Evolutionary conservation across 1,140 invertebrate genomes (phyloP).

Genomic region (Globodera rostochiensis): DNA sequence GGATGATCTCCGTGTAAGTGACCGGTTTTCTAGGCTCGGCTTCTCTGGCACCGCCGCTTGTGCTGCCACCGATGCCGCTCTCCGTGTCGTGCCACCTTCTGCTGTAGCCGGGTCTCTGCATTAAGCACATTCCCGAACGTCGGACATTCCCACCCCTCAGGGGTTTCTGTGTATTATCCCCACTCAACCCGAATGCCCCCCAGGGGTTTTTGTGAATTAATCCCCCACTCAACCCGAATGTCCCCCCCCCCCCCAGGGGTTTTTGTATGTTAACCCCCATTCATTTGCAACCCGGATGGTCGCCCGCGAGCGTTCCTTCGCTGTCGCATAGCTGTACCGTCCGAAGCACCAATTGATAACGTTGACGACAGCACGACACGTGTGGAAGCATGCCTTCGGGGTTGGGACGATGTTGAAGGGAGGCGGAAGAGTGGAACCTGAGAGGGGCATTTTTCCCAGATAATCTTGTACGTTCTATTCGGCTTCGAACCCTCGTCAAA

Average conservation of each 20-base stretch:
- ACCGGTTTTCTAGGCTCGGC: constrained; percentile 45
- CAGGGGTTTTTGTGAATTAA: no score
- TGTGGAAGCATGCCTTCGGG: constrained; percentile 70
- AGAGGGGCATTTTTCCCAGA: constrained; percentile 65
- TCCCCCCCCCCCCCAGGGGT: no score
- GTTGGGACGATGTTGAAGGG: constrained; percentile 72
- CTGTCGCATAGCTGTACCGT: constrained; percentile 52
- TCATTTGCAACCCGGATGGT: constrained; percentile 53
- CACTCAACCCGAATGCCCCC: no score
- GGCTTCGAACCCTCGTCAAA: constrained; percentile 61
- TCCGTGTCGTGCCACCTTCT: constrained; percentile 56
- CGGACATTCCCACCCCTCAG: no score
- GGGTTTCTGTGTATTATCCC: no score
- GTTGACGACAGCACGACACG: constrained; percentile 58
- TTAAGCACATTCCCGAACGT: neutral
- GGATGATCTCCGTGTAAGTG: constrained; percentile 69
- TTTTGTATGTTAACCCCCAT: no score
- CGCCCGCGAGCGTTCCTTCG: constrained; percentile 54
- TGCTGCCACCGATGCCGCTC: constrained; percentile 15
- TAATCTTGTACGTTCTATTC: neutral
- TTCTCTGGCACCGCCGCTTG: constrained; percentile 33
- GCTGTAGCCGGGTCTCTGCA: constrained; percentile 61
- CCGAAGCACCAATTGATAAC: constrained; percentile 56
- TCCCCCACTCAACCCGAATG: no score
- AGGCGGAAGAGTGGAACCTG: constrained; percentile 70